Evolutionary conservation across 2,888 invertebrate species (phyloP), one percentile per base, ranked within the genome.

Genomic region (Sepiola atlantica): DNA sequence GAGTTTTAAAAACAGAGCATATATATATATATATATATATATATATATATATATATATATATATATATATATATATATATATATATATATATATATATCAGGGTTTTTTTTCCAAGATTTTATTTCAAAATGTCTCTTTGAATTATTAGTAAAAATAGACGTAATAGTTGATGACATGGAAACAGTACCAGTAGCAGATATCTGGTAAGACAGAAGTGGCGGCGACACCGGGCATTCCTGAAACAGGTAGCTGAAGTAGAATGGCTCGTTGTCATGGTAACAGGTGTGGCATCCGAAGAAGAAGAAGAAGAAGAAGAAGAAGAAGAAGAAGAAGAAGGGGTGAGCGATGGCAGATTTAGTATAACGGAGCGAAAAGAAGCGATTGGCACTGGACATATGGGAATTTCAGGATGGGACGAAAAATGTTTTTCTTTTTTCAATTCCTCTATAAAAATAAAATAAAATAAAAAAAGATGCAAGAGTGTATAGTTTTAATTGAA

Each of bases 171-270:
- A n/a, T n/a, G 18, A 14, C 77, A 77, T 77, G 18, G 77, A n/a
- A n/a, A 77, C 77, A 77, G 77, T 16, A 77, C 77, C 32, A 77
- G 77, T 32, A 77, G n/a, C n/a, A n/a, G n/a, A 77, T 32, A 32
- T 16, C n/a, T 77, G 77, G 77, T 77, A 77, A 77, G 0, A n/a
- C n/a, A 77, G 77, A 16, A n/a, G 77, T 77, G 77, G 77, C 77
- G 16, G 77, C 14, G 12, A 10, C 61, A 61, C 16, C 77, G n/a
- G 77, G 77, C 77, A 77, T 77, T n/a, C 77, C 77, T 77, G 77
- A n/a, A 77, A 77, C 77, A 77, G n/a, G n/a, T 77, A 77, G 77
- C n/a, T 77, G 12, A 77, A 77, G 77, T 77, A 77, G 77, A 77
- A 77, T 77, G 77, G n/a, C n/a, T 18, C n/a, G 77, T 77, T 77